These are phyloP conservation scores for Palythoa heliodiscus DNA, from an alignment of 92 coral and sea anemone species.

Conservation along the genomic window DNA sequence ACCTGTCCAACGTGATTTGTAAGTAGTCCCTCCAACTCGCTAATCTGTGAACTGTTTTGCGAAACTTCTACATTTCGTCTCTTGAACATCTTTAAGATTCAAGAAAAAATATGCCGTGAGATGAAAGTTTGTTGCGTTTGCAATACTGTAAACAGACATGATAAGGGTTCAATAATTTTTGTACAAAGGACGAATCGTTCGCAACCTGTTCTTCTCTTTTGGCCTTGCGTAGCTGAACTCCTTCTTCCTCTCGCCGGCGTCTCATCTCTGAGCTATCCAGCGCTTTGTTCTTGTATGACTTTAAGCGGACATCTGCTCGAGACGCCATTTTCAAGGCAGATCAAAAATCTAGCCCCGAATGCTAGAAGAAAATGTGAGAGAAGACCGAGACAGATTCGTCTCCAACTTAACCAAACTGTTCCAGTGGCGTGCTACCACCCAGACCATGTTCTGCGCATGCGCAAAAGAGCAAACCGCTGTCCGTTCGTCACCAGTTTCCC, in stretches of 20 bases:
- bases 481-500: no score
- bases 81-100: conserved; percentile 83
- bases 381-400: conserved; percentile 46
- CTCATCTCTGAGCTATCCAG: conserved; percentile 92
- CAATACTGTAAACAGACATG: background rate
- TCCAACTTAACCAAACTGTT: conserved; percentile 38
- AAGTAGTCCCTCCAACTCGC: conserved; percentile 84
- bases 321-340: conserved; percentile 77
- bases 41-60: conserved; percentile 52
- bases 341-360: conserved; percentile 28
- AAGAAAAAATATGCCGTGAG: conserved; percentile 5
- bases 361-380: conserved; percentile 40
- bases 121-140: background rate
- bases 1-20: conserved; percentile 81
- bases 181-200: conserved; percentile 7
- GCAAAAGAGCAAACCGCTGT: conserved; percentile 26
- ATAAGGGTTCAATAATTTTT: conserved; percentile 7
- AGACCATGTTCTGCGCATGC: conserved; percentile 58
- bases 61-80: conserved; percentile 89
- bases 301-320: conserved; percentile 84
- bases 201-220: conserved; percentile 98
- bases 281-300: conserved; percentile 98
- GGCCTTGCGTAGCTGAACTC: conserved; percentile 96
- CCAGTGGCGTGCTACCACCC: conserved; percentile 78
- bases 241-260: conserved; percentile 99